Base-by-base conservation (phyloP, 2,113 vertebrate genomes). In the Vidua chalybeata region DNA sequence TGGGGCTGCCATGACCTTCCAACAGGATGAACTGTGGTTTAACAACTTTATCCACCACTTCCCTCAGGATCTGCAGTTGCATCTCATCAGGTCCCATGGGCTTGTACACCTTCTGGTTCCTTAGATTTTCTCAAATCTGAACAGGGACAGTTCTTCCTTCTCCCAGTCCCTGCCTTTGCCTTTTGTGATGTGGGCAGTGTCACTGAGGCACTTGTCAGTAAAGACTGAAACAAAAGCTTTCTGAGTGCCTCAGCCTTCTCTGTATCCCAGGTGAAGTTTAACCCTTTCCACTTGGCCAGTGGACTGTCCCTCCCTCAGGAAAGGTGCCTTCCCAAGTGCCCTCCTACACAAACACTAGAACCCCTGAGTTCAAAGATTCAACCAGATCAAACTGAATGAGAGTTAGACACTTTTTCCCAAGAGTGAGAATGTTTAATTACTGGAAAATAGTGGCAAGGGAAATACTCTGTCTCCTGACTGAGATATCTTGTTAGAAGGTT, bases 1-100 rank as follows among this genome's bases (percentile, higher is more conserved):
- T 0, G 0, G 26, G 19, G 10, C 52, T 52, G 52, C 15, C 28
- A 52, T 0, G 0, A 21, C 23, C 31, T 61, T 82, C 23, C 43
- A 46, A 12, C 9, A 74, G 8, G 7, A 46, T 11, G 27, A 37
- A 21, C 6, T 11, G 8, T 46, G 46, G 13, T 23, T 74, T 46
- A 59, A 33, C 10, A 28, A 17, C 15, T 59, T 74, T 24, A 45
- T 46, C 61, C 33, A 67, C 7, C 37, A 21, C 6, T 19, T 67
- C 41, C 30, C 19, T 46, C 45, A 52, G 52, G 33, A 67, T 23
- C 13, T 67, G 19, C 15, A 37, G 31, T 3, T 58, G 15, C 7
- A 20, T 52, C 37, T 67, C 68, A 46, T 19, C 61, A 46, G 52
- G 15, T 67, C 10, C 12, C 10, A 10, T 15, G 33, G 45, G n/a